A percentile compares a stretch with the other conserved stretches of the same genome.
Evolutionary conservation across 2,888 invertebrate genomes (phyloP).

Genomic region (Formica aserva): DNA sequence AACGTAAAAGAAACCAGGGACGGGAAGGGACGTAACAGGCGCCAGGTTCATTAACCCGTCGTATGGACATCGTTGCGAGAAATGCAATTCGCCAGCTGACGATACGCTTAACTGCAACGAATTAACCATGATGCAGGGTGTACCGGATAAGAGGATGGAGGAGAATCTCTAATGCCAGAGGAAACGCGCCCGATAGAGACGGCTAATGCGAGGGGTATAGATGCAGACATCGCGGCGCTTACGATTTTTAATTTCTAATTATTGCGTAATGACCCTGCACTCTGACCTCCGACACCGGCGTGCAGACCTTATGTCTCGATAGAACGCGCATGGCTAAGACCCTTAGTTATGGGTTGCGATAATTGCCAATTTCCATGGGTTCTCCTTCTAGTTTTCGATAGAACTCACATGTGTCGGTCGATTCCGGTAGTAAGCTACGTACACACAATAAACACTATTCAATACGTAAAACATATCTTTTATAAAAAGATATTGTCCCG

Average conservation of each 20-base stretch:
- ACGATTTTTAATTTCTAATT: constrained; percentile 82
- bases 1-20: constrained; percentile 56
- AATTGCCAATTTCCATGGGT: constrained; percentile 83
- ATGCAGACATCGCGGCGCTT: constrained; percentile 60
- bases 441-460: not conserved
- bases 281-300: constrained; percentile 70
- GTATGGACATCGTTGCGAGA: constrained; percentile 68
- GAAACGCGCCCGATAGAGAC: constrained; percentile 53
- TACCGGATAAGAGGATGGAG: constrained; percentile 20
- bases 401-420: constrained; percentile 57
- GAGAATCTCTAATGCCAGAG: constrained; percentile 18
- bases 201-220: constrained; percentile 43
- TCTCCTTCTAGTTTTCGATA: constrained; percentile 69
- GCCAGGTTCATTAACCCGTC: constrained; percentile 72
- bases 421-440: constrained; percentile 34
- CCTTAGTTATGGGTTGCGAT: constrained; percentile 81
- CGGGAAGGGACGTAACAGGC: constrained; percentile 47
- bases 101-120: constrained; percentile 77
- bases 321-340: constrained; percentile 62
- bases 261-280: constrained; percentile 77
- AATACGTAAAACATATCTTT: not conserved
- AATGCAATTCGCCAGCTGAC: constrained; percentile 84
- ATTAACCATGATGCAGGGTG: constrained; percentile 64
- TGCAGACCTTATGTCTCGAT: constrained; percentile 78
- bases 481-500: not conserved